These are phyloP conservation scores for Botrylloides violaceus DNA, from an alignment of 23 tunicate genomes.

Conservation along the genomic window DNA sequence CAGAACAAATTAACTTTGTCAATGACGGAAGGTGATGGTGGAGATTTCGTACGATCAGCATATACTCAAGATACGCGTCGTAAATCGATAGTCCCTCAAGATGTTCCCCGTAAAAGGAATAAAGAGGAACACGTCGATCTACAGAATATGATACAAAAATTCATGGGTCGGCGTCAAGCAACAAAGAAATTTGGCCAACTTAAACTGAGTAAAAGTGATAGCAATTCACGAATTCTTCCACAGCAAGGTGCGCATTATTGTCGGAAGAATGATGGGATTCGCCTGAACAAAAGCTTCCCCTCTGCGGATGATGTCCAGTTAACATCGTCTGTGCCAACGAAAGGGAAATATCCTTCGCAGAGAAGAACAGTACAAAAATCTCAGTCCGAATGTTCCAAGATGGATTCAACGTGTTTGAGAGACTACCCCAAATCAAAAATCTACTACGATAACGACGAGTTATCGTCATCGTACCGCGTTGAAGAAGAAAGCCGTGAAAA, in stretches of 20 bases:
- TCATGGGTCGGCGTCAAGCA: background rate
- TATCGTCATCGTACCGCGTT: too few relatives aligned
- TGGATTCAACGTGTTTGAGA: too few relatives aligned
- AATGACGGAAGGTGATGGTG: background rate
- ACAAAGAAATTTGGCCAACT: background rate
- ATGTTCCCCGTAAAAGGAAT: background rate
- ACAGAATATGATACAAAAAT: background rate
- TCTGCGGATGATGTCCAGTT: background rate
- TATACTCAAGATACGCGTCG: background rate
- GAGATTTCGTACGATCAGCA: background rate
- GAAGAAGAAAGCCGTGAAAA: too few relatives aligned
- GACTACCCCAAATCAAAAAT: too few relatives aligned
- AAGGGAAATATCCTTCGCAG: too few relatives aligned
- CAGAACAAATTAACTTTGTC: conserved; percentile 11
- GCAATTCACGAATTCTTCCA: background rate
- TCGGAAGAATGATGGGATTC: background rate
- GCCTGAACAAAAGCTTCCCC: background rate
- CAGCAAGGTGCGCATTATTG: background rate
- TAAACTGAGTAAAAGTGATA: background rate
- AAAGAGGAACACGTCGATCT: background rate
- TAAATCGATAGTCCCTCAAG: background rate
- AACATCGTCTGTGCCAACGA: background rate
- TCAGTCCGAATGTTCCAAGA: background rate
- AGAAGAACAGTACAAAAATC: background rate
- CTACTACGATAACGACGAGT: too few relatives aligned